phyloP scores from a whole-genome alignment of 2,113 vertebrate genomes.

The Tapirus terrestris region DNA sequence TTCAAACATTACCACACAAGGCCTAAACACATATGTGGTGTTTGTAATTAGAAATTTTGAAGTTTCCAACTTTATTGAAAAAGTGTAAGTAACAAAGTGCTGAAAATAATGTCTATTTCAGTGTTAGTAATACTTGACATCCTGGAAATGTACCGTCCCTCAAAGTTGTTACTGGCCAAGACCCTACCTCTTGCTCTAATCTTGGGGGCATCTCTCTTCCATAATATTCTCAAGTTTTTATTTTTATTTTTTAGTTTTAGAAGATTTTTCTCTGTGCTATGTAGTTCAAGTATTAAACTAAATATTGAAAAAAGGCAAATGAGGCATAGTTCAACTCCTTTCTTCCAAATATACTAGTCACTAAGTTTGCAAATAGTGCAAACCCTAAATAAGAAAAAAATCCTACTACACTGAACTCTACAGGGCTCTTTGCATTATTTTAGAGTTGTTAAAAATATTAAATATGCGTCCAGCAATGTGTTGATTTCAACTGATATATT shows the following conservation, averaged over 20 bases:
- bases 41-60: neutral
- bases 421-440: neutral
- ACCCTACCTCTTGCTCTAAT: neutral
- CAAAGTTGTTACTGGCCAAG: neutral
- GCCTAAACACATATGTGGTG: neutral
- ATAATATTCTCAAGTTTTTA: neutral
- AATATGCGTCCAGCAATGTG: neutral
- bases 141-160: neutral
- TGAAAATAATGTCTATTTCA: neutral
- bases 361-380: neutral
- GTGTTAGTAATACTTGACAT: neutral
- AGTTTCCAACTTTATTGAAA: neutral
- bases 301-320: neutral
- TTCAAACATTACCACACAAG: neutral
- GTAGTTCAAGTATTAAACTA: neutral
- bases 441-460: neutral
- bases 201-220: accelerated
- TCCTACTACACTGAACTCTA: accelerated
- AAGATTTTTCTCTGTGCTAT: neutral
- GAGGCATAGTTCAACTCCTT: neutral
- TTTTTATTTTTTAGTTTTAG: neutral
- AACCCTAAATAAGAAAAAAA: neutral
- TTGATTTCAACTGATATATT: neutral
- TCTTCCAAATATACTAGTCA: neutral
- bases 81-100: neutral